phyloP scores from a whole-genome alignment of 2,888 invertebrate genomes.

The Hirtodrosophila histrioides region DNA sequence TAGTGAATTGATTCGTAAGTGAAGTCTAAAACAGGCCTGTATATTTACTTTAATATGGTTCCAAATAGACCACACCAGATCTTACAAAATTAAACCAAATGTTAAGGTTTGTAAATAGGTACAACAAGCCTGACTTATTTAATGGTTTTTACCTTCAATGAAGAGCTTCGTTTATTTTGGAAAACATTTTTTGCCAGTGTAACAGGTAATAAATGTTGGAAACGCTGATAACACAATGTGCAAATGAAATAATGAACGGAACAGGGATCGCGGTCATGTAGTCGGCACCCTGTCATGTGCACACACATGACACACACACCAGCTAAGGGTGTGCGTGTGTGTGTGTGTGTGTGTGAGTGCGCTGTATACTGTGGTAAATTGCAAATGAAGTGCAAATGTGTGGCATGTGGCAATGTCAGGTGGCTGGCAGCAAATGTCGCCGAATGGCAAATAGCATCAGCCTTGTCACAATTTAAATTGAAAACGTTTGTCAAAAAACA shows the following conservation, averaged over 20 bases:
- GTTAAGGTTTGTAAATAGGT: too few relatives aligned
- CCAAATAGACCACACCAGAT: too few relatives aligned
- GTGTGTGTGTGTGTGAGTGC: background rate
- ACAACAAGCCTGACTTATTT: too few relatives aligned
- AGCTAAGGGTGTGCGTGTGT: too few relatives aligned
- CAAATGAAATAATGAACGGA: conserved; percentile 75
- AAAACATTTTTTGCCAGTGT: conserved; percentile 3
- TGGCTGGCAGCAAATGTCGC: conserved; percentile 20
- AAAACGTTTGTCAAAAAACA: conserved; percentile 64
- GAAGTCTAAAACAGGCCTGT: too few relatives aligned
- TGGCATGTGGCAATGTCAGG: conserved; percentile 24
- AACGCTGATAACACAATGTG: conserved; percentile 66
- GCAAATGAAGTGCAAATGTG: conserved; percentile 51
- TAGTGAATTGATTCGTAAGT: too few relatives aligned
- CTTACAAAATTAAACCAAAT: too few relatives aligned
- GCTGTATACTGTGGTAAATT: conserved; percentile 37
- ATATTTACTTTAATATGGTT: too few relatives aligned
- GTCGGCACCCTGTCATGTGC: conserved; percentile 44
- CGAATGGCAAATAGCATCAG: conserved; percentile 33
- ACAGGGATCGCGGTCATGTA: conserved; percentile 62
- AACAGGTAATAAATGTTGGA: conserved; percentile 61
- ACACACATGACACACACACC: conserved; percentile 22
- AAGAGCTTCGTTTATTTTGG: too few relatives aligned
- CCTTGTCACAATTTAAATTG: conserved; percentile 73
- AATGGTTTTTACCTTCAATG: too few relatives aligned